Base-by-base conservation (phyloP, 1,140 invertebrate species). In the Cephus cinctus region DNA sequence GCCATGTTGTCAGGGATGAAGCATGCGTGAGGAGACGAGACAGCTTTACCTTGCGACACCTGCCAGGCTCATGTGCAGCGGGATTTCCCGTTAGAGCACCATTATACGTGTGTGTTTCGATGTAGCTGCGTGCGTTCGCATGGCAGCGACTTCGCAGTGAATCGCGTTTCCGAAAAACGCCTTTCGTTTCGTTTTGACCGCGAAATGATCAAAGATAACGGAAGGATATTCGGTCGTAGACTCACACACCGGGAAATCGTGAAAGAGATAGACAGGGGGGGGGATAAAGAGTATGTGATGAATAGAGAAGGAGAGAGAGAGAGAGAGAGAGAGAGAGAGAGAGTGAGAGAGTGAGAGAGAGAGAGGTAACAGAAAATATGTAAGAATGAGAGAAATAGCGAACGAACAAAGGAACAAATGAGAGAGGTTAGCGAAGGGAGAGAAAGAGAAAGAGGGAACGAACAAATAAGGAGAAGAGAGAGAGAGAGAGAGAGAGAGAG, bases 41-140 rank as follows among this genome's bases (percentile, higher is more conserved):
- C 2, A 8, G 5, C 8, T 47, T 63, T 63, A 63, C 60, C 63
- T 63, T 56, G 52, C 56, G 50, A 44, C 57, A 58, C 47, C 54
- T 59, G 54, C 43, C 52, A 36, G 34, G 52, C 43, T 56, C 59
- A 61, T 56, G 57, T 62, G 57, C 43, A 22, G 49, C 34, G 51
- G 47, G 42, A 15, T 50, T 54, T 22, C 38, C 15, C 43, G 27
- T 45, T 59, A 59, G 4, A 45, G 44, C 36, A 46, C 52, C 57
- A 59, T 57, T 40, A 50, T 54, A 44, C 27, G 31, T 42, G 14
- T 43, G 20, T 41, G 40, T 19, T 16, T 35, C 52, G 52, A 52
- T 46, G 50, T 47, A 47, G 44, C 43, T 38, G 44, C 31, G 23
- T 54, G 42, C 34, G 34, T 36, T 55, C 54, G 51, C 42, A 11